Conservation (phyloP, 2,888 invertebrate species). For the Aleiodes leptofemur region DNA sequence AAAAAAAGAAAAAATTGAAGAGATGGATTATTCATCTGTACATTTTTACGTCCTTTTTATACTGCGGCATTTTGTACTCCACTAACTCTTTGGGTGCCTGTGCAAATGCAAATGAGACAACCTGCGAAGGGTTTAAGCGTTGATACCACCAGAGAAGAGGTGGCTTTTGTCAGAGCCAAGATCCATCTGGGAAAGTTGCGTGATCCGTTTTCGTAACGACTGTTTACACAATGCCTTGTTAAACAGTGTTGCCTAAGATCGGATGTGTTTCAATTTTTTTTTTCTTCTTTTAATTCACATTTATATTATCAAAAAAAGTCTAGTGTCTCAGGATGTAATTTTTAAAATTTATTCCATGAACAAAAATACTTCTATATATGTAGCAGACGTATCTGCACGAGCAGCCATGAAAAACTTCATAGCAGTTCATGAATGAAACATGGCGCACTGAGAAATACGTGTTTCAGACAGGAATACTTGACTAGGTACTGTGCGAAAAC, state of each 20-base stretch:
- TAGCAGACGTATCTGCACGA: constrained; percentile 44
- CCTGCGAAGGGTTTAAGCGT: constrained; percentile 66
- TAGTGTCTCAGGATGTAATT: no score
- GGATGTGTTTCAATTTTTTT: not conserved
- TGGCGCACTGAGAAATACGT: constrained; percentile 56
- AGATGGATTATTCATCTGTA: not conserved
- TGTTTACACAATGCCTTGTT: constrained; percentile 4
- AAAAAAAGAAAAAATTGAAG: not conserved
- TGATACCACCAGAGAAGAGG: constrained; percentile 65
- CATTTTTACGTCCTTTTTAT: no score
- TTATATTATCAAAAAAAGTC: no score
- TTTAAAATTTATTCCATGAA: not conserved
- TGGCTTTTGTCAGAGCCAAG: constrained; percentile 61
- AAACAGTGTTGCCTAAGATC: not conserved
- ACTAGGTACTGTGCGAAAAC: constrained; percentile 14
- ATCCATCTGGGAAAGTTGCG: constrained; percentile 59
- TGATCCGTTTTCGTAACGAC: constrained; percentile 21
- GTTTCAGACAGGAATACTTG: constrained; percentile 58
- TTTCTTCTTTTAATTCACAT: no score
- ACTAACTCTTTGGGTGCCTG: constrained; percentile 39
- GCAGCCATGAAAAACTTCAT: constrained; percentile 63
- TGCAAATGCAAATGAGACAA: constrained; percentile 72
- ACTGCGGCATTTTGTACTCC: no score
- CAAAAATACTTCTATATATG: not conserved
- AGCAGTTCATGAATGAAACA: constrained; percentile 73